Conservation (phyloP, 37 sponge, comb jelly and placozoan species). For the Spongilla lacustris region DNA sequence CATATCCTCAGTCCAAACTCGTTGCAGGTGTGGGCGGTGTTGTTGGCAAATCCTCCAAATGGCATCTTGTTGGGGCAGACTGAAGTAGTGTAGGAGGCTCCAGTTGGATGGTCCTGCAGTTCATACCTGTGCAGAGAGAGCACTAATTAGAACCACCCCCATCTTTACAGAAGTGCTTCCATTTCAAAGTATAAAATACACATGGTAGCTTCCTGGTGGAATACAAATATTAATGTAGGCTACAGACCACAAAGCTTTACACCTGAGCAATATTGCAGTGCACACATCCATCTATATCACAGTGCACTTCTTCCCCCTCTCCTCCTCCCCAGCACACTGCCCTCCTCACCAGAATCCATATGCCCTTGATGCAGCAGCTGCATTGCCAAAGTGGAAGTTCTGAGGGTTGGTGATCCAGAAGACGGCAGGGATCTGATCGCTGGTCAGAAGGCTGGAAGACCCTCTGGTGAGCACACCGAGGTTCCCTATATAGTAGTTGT, state of each 20-base stretch:
- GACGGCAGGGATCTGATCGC: slow-evolving; percentile 92
- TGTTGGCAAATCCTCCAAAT: slow-evolving; percentile 76
- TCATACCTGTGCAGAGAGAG: slow-evolving; percentile 86
- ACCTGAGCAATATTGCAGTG: no score
- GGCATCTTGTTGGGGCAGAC: slow-evolving; percentile 75
- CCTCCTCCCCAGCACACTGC: not conserved
- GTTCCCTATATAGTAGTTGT: slow-evolving; percentile 84
- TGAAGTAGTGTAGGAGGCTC: slow-evolving; percentile 71
- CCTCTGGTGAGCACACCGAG: slow-evolving; percentile 87
- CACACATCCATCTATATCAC: no score
- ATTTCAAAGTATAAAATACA: no score
- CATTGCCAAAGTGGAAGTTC: slow-evolving; percentile 86
- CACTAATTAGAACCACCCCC: no score
- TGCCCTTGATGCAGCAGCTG: slow-evolving; percentile 89
- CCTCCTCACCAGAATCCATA: slow-evolving; percentile 83
- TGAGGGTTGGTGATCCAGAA: slow-evolving; percentile 93
- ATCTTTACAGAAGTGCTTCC: no score
- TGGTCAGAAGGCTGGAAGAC: slow-evolving; percentile 88
- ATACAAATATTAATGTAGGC: no score
- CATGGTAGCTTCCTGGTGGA: no score
- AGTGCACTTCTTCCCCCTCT: no score
- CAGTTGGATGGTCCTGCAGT: slow-evolving; percentile 82
- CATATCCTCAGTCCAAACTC: slow-evolving; percentile 96
- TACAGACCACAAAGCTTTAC: no score
- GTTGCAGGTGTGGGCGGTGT: slow-evolving; percentile 93